Base-by-base conservation (phyloP, 2,888 invertebrate genomes). In the Leucophenga montana region DNA sequence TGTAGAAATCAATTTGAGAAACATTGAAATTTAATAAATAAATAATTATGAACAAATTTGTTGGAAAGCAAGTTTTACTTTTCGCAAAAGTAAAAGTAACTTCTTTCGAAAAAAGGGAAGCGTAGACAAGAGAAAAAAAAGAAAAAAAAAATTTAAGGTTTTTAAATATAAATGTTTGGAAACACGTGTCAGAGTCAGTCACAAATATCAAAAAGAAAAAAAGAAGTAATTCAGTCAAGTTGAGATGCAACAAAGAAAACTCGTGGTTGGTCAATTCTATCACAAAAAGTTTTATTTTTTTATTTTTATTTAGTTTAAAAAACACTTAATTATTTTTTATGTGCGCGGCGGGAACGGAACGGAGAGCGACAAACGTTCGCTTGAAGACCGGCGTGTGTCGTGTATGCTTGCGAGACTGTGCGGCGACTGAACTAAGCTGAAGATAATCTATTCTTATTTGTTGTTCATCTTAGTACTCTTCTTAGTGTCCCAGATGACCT, bases 151-250 rank as follows among this genome's bases (percentile, higher is more conserved):
- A 18, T n/a, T n/a, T n/a, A 56, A 27, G 16, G 20, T 14, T 4
- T 8, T 56, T 8, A 56, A 18, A n/a, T n/a, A n/a, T n/a, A n/a
- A n/a, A n/a, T n/a, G n/a, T n/a, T n/a, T n/a, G n/a, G 13, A 22
- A 62, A 62, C 62, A 62, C 62, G 62, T 62, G 62, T 62, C 33
- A 33, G 33, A 33, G 62, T 46, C 11, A 44, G 46, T 62, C 62
- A 62, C 62, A 46, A 62, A 59, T 59, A 59, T 33, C 16, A 39
- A 59, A 62, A 62, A 46, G 13, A 33, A 33, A 33, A 33, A 46
- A 11, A 33, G n/a, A 20, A 11, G 9, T 14, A 14, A 59, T 18
- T 46, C n/a, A 62, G 62, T 62, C 62, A 20, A 44, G 46, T 18
- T 13, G 5, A n/a, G n/a, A n/a, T n/a, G n/a, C n/a, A n/a, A n/a